These are phyloP conservation scores for Leptinotarsa undecemlineata DNA, from an alignment of 1,140 invertebrate genomes.

Conservation along the genomic window DNA sequence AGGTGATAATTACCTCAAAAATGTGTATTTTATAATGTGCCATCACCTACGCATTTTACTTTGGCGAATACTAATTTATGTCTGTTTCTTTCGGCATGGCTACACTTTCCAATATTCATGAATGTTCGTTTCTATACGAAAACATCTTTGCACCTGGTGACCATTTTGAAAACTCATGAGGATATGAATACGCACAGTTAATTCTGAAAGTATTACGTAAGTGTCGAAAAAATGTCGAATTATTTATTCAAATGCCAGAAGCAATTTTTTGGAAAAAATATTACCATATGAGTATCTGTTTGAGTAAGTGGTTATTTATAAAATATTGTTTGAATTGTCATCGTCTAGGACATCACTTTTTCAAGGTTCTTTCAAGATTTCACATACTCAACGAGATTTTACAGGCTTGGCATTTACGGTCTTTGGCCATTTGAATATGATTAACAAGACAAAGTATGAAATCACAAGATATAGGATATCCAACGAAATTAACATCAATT, in stretches of 20 bases:
- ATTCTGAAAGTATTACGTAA: slow-evolving; percentile 2
- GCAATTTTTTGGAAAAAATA: not conserved
- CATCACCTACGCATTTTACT: not conserved
- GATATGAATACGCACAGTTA: not conserved
- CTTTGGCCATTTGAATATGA: too few species aligned
- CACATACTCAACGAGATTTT: not conserved
- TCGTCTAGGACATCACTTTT: not conserved
- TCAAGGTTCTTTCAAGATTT: not conserved
- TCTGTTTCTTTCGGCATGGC: not conserved
- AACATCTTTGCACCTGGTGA: not conserved
- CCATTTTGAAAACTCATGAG: not conserved
- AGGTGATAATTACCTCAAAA: too few species aligned
- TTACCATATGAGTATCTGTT: not conserved
- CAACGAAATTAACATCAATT: too few species aligned
- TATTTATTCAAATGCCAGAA: not conserved
- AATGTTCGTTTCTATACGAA: not conserved
- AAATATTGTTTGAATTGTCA: not conserved
- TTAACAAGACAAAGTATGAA: too few species aligned
- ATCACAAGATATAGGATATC: too few species aligned
- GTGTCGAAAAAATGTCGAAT: not conserved
- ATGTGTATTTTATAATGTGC: too few species aligned
- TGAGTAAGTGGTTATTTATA: not conserved
- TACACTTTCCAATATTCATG: not conserved
- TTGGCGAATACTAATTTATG: not conserved
- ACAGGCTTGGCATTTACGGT: too few species aligned